phyloP scores from a whole-genome alignment of 2,797 vertebrate genomes.

The Hylomyscus alleni region DNA sequence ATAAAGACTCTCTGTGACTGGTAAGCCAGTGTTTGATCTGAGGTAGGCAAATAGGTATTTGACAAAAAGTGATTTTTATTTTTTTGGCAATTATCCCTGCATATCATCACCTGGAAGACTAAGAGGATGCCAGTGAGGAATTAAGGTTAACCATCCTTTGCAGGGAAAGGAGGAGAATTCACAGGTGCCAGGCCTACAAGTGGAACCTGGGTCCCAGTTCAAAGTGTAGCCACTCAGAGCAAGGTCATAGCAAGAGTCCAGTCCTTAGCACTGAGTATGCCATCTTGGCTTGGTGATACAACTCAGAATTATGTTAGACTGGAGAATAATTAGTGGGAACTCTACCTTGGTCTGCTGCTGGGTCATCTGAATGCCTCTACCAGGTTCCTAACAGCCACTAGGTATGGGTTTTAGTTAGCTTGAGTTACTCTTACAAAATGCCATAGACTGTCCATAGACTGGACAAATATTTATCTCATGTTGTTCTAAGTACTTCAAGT shows the following conservation, averaged over 20 bases:
- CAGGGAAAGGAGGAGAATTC: background rate
- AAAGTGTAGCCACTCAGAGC: too few species aligned
- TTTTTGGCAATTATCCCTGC: background rate
- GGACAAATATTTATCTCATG: background rate
- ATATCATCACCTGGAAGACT: background rate
- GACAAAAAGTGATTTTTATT: background rate
- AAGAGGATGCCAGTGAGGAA: background rate
- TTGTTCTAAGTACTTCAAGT: background rate
- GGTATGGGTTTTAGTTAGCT: too few species aligned
- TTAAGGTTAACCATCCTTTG: background rate
- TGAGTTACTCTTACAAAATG: background rate
- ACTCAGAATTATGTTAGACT: background rate
- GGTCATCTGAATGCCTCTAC: background rate
- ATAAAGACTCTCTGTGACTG: background rate
- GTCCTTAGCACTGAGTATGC: background rate
- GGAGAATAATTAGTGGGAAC: background rate
- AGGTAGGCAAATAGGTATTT: background rate
- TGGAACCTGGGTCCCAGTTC: background rate
- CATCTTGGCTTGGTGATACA: background rate
- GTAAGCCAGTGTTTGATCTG: background rate
- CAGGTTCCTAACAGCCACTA: background rate
- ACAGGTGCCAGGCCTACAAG: background rate
- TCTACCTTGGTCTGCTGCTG: background rate
- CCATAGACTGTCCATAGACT: background rate
- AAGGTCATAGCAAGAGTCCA: background rate